Conservation (phyloP, 2,113 vertebrate genomes). For the Heterocephalus glaber region DNA sequence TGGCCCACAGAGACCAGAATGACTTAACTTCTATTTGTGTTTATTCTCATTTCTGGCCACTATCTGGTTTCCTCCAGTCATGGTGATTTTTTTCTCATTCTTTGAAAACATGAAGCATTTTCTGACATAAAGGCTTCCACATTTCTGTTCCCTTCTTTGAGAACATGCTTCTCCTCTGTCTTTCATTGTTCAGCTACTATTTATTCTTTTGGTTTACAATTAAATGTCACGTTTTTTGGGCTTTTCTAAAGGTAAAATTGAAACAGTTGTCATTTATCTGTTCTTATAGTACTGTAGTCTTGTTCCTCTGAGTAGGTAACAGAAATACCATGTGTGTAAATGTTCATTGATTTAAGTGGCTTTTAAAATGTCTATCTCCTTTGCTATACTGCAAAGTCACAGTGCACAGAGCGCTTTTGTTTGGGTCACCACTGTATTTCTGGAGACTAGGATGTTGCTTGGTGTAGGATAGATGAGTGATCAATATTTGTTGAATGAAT, state of each 20-base stretch:
- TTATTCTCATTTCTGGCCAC: slow-evolving; percentile 19
- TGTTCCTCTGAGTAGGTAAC: neutral
- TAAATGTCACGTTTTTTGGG: neutral
- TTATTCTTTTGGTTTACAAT: neutral
- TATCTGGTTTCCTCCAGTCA: neutral
- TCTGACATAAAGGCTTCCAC: neutral
- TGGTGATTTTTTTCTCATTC: neutral
- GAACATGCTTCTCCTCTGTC: neutral
- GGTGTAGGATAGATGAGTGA: neutral
- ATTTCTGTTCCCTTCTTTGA: neutral
- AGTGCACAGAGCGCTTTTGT: neutral
- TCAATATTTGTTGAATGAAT: slow-evolving; percentile 17
- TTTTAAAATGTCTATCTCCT: neutral
- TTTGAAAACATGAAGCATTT: slow-evolving; percentile 42
- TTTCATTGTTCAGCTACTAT: neutral
- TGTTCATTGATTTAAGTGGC: neutral
- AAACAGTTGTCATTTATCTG: neutral
- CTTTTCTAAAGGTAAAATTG: neutral
- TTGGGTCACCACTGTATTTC: neutral
- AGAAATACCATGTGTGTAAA: neutral
- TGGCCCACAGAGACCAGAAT: neutral
- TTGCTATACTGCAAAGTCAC: neutral
- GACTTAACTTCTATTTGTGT: neutral
- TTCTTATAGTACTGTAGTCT: neutral
- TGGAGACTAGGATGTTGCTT: neutral